Conservation (phyloP, 2,888 invertebrate species). For the Junonia oenone region DNA sequence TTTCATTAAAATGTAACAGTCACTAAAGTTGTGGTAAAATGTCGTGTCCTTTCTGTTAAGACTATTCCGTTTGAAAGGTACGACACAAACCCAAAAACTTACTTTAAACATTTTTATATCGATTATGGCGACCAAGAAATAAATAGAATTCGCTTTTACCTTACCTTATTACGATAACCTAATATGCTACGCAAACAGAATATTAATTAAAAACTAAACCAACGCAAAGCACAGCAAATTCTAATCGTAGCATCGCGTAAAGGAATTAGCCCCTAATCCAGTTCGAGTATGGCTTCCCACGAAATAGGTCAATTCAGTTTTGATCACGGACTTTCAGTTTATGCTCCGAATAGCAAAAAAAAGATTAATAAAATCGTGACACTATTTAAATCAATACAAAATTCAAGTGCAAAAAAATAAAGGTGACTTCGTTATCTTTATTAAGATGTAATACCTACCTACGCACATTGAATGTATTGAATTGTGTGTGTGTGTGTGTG, state of each 20-base stretch:
- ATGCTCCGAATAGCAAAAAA: slow-evolving; percentile 5
- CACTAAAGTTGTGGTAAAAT: too few species aligned
- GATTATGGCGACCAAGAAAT: too few species aligned
- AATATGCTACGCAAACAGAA: slow-evolving; percentile 2
- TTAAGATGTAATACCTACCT: too few species aligned
- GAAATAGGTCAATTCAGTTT: slow-evolving; percentile 32
- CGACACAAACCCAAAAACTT: too few species aligned
- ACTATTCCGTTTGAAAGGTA: too few species aligned
- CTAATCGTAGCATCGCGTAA: slow-evolving; percentile 24
- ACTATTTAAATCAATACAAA: not conserved
- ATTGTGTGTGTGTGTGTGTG: too few species aligned
- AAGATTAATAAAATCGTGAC: not conserved
- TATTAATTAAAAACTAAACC: slow-evolving; percentile 22
- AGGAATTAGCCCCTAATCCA: slow-evolving; percentile 31
- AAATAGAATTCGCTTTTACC: not conserved
- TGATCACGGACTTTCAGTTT: slow-evolving; percentile 22
- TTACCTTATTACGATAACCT: not conserved
- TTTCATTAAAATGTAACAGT: too few species aligned
- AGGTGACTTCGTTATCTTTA: too few species aligned
- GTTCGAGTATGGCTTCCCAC: slow-evolving; percentile 30
- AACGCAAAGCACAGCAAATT: slow-evolving; percentile 21
- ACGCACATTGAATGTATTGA: too few species aligned
- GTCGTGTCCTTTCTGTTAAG: too few species aligned
- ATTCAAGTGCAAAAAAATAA: too few species aligned
- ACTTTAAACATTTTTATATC: too few species aligned